Evolutionary conservation across 2,888 invertebrate genomes (phyloP).

Genomic region (Caenorhabditis sp.): DNA sequence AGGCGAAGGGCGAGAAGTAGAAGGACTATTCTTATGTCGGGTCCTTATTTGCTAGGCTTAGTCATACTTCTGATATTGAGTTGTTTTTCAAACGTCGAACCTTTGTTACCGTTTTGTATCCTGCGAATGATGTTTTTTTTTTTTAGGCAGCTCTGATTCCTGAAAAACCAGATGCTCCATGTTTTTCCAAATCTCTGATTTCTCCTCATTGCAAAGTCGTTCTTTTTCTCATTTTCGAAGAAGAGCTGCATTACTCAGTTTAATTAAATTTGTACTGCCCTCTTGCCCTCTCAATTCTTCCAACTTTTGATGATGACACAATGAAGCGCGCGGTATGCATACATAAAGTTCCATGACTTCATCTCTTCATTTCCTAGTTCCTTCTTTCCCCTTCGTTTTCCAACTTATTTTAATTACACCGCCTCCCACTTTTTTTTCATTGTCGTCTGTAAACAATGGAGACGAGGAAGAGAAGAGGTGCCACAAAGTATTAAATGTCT

Average conservation of each 20-base stretch:
- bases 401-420: slow-evolving; percentile 51
- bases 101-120: too few species aligned
- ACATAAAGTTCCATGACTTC: slow-evolving; percentile 30
- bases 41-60: slow-evolving; percentile 3
- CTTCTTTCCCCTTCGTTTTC: neutral
- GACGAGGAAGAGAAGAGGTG: slow-evolving; percentile 9
- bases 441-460: slow-evolving; percentile 41
- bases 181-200: neutral
- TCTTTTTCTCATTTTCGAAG: neutral
- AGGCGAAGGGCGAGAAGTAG: neutral
- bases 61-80: too few species aligned
- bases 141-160: too few species aligned
- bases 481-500: slow-evolving; percentile 48
- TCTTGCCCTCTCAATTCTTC: neutral
- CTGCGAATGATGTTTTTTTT: too few species aligned
- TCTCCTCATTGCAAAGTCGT: neutral
- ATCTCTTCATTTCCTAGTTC: slow-evolving; percentile 9
- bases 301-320: slow-evolving; percentile 23
- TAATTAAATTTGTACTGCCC: slow-evolving; percentile 7
- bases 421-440: neutral
- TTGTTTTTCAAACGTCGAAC: too few species aligned
- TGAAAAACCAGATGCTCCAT: too few species aligned
- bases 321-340: slow-evolving; percentile 13
- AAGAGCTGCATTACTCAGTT: slow-evolving; percentile 7
- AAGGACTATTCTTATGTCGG: slow-evolving; percentile 4